Evolutionary conservation across 2,113 vertebrate species (phyloP), one percentile per base, ranked within the genome.

Genomic region (Oncorhynchus gorbuscha): DNA sequence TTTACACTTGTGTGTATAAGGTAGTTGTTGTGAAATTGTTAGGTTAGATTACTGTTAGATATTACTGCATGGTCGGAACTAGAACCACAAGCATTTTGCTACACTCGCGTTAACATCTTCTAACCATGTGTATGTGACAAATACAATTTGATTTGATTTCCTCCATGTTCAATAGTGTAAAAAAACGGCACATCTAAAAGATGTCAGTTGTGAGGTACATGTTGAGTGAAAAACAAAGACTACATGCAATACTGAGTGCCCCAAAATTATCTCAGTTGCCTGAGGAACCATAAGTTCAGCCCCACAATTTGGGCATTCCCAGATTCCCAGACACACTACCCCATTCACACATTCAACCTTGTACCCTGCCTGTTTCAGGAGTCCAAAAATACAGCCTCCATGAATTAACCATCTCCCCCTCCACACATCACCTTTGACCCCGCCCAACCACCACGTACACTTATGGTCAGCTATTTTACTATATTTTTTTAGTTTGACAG

Each of bases 291-390:
- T 78, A 71, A 32, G 76, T 79, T 51, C 65, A 81, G 69, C 30
- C 70, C 30, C 71, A 72, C 55, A 78, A 67, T 72, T 73, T 64
- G 48, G 65, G 64, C 61, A 77, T 59, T 73, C 7, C 24, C 24
- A 58, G 65, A 35, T 73, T 78, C 69, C 24, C 67, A 75, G 69
- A 88, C 79, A 90, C 84, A 81, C 79, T 79, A 76, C 28, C 80
- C 80, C 82, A 83, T 89, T 90, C 83, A 89, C 64, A 28, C 73
- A 59, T 81, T 75, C 28, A 39, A 51, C 24, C 71, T 24, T 20
- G 26, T 51, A 13, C 26, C 35, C 48, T 59, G 28, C 30, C 30
- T 73, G 51, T 20, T 32, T 39, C 55, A 58, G 71, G 71, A 59
- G 35, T 14, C 76, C 66, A 78, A 69, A 73, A 78, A 78, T 73